Evolutionary conservation across 2,888 invertebrate genomes (phyloP).

Genomic region (Callyntrura sp.): DNA sequence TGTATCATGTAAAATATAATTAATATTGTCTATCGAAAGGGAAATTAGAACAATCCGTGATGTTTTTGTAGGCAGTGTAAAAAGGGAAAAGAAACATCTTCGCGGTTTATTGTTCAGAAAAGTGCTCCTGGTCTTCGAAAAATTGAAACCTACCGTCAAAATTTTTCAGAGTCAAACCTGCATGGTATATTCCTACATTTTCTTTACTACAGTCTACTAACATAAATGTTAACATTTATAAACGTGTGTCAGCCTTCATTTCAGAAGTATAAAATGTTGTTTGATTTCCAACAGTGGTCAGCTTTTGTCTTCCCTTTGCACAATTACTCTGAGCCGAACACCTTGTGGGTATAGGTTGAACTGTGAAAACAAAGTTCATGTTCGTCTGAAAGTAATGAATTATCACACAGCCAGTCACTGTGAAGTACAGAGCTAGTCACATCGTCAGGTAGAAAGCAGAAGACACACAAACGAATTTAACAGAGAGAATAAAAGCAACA

Average conservation of each 20-base stretch:
- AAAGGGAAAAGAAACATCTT: background rate
- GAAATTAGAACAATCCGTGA: slow-evolving; percentile 28
- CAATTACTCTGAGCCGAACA: background rate
- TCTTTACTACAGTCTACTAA: background rate
- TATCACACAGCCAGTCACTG: too few relatives aligned
- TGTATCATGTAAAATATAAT: background rate
- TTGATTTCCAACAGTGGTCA: slow-evolving; percentile 25
- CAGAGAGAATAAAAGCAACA: too few relatives aligned
- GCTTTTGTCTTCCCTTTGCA: background rate
- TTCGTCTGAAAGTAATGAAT: background rate
- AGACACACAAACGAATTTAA: background rate
- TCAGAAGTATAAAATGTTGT: background rate
- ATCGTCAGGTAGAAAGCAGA: background rate
- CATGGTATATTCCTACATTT: background rate
- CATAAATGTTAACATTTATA: background rate
- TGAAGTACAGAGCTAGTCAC: background rate
- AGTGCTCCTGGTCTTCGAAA: slow-evolving; percentile 6
- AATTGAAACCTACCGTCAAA: too few relatives aligned
- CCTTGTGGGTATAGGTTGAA: slow-evolving; percentile 25
- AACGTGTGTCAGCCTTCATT: background rate
- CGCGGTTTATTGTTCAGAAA: background rate
- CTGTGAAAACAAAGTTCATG: slow-evolving; percentile 22
- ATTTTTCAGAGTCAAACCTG: background rate
- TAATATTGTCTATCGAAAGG: slow-evolving; percentile 14
- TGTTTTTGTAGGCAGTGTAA: background rate